Percentiles rank a stretch among this genome's conserved stretches.
Evolutionary conservation across 1,140 invertebrate genomes (phyloP).

Genomic region (Maconellicoccus hirsutus): DNA sequence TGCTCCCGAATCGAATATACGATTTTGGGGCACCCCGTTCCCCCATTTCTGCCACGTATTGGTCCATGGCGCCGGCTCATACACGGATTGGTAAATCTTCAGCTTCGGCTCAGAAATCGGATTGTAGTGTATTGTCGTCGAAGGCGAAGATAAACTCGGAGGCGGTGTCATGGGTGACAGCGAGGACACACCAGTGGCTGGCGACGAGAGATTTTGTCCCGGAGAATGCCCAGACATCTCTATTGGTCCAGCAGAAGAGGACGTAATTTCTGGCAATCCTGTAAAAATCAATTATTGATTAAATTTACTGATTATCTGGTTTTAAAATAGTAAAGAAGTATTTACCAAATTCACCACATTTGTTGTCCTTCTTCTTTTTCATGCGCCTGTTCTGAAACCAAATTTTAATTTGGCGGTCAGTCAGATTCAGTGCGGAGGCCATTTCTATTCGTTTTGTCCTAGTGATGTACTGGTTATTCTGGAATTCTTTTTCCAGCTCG

Average conservation of each 20-base stretch:
- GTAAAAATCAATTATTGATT: neutral
- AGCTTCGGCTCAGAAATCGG: neutral
- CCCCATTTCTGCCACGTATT: neutral
- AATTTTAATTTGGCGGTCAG: constrained; percentile 96
- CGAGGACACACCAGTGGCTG: neutral
- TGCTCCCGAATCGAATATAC: neutral
- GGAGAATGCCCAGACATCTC: neutral
- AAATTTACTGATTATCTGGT: no score
- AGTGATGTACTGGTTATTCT: constrained; percentile 96
- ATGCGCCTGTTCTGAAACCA: constrained; percentile 98
- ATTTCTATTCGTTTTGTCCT: constrained; percentile 94
- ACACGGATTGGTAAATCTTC: neutral
- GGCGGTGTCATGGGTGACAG: neutral
- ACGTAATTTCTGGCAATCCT: neutral
- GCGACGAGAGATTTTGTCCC: neutral
- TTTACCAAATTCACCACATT: neutral
- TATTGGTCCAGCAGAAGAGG: neutral
- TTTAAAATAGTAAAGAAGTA: neutral
- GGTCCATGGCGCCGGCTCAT: neutral
- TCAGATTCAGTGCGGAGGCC: constrained; percentile 88
- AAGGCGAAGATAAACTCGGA: neutral
- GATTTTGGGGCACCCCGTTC: neutral
- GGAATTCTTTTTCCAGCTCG: constrained; percentile 95
- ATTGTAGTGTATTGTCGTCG: neutral
- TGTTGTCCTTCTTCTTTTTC: constrained; percentile 54